Percentiles rank a stretch among this genome's conserved stretches.
These are phyloP conservation scores for Candoia aspera DNA, from an alignment of 2,113 vertebrate species.

Conservation along the genomic window DNA sequence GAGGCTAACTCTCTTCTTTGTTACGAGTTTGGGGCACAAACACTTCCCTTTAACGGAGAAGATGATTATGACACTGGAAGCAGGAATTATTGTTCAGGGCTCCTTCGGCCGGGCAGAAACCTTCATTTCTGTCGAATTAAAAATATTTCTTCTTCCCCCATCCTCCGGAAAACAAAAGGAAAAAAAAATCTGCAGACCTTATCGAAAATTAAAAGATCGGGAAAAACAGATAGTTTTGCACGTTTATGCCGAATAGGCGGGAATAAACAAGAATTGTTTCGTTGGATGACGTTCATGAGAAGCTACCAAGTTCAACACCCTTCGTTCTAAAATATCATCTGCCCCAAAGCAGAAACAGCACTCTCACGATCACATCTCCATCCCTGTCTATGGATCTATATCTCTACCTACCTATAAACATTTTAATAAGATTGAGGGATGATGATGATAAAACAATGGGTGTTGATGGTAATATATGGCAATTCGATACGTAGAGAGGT, in stretches of 20 bases:
- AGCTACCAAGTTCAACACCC: constrained; percentile 6
- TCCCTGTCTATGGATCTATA: background rate
- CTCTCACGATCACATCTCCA: background rate
- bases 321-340: background rate
- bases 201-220: background rate
- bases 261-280: background rate
- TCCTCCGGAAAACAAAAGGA: background rate
- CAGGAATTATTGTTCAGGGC: background rate
- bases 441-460: background rate
- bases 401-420: background rate
- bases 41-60: background rate
- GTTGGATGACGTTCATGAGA: constrained; percentile 21
- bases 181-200: background rate
- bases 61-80: background rate
- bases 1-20: background rate
- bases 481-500: background rate
- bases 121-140: background rate
- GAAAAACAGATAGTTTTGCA: background rate
- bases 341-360: constrained; percentile 29
- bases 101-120: background rate
- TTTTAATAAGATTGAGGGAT: background rate
- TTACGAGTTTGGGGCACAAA: background rate
- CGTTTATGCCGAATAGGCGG: constrained; percentile 18
- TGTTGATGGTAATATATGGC: background rate
- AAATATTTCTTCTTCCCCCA: background rate